Conservation (phyloP, 2,888 invertebrate genomes). For the Argynnis bischoffii region DNA sequence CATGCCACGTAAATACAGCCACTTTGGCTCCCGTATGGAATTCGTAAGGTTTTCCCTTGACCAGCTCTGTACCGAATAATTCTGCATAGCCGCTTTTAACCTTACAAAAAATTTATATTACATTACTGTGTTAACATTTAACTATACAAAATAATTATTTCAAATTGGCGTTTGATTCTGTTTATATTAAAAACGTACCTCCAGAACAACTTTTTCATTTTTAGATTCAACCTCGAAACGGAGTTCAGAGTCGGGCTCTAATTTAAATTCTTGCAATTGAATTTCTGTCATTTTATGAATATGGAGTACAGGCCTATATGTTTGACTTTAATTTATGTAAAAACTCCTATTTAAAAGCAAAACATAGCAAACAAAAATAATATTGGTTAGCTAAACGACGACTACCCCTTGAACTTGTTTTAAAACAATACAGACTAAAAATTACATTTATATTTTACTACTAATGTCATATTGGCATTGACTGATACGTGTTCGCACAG, state of each 20-base stretch:
- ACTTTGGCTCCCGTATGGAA: slow-evolving; percentile 96
- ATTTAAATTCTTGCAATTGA: slow-evolving; percentile 87
- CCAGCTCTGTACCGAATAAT: slow-evolving; percentile 97
- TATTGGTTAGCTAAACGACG: background rate
- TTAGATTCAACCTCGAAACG: slow-evolving; percentile 96
- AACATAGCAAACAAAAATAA: too few species aligned
- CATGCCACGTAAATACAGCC: slow-evolving; percentile 98
- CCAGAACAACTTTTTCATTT: slow-evolving; percentile 90
- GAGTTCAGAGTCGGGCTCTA: slow-evolving; percentile 94
- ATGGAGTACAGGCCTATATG: background rate
- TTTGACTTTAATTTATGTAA: slow-evolving; percentile 3
- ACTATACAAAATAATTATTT: background rate
- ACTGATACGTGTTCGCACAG: background rate
- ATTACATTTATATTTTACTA: too few species aligned
- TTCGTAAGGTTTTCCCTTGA: slow-evolving; percentile 94
- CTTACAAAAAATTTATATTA: slow-evolving; percentile 67
- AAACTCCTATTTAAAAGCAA: background rate
- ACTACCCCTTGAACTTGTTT: background rate
- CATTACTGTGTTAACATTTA: slow-evolving; percentile 13
- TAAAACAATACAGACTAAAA: slow-evolving; percentile 10
- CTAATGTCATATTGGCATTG: too few species aligned
- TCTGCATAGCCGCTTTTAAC: slow-evolving; percentile 95
- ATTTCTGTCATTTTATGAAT: slow-evolving; percentile 70
- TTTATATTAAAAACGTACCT: slow-evolving; percentile 70
- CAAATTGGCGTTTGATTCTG: background rate